These are phyloP conservation scores for Promerops cafer DNA, from an alignment of 2,113 vertebrate species.

Conservation along the genomic window DNA sequence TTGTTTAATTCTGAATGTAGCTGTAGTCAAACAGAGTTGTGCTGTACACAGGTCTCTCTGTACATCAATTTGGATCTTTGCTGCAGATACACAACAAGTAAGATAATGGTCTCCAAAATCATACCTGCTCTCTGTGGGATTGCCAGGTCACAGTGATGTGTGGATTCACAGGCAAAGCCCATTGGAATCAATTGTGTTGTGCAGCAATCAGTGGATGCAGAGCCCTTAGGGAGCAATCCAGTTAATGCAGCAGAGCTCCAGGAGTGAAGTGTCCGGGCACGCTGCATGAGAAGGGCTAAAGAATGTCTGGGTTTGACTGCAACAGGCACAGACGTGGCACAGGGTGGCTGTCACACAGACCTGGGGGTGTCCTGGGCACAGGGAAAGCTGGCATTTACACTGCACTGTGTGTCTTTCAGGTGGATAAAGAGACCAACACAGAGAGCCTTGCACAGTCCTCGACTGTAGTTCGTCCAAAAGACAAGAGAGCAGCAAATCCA, in stretches of 20 bases:
- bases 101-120: not conserved
- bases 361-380: not conserved
- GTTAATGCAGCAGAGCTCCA: not conserved
- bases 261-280: not conserved
- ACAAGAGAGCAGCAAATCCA: conserved; percentile 76
- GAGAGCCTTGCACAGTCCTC: conserved; percentile 69
- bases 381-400: not conserved
- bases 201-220: not conserved
- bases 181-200: not conserved
- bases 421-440: conserved; percentile 90
- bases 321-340: rapidly evolving
- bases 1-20: not conserved
- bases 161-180: not conserved
- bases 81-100: not conserved
- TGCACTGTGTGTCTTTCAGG: conserved; percentile 64
- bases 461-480: conserved; percentile 89
- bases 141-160: not conserved
- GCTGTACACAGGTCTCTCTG: not conserved
- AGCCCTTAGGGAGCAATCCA: not conserved
- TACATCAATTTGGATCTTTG: not conserved
- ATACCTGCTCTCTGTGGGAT: not conserved
- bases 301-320: not conserved
- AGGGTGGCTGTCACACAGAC: not conserved
- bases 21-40: not conserved
- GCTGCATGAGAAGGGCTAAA: not conserved